Conservation (phyloP, 37 sponge, comb jelly and placozoan species). For the Lycopodina hypogea region DNA sequence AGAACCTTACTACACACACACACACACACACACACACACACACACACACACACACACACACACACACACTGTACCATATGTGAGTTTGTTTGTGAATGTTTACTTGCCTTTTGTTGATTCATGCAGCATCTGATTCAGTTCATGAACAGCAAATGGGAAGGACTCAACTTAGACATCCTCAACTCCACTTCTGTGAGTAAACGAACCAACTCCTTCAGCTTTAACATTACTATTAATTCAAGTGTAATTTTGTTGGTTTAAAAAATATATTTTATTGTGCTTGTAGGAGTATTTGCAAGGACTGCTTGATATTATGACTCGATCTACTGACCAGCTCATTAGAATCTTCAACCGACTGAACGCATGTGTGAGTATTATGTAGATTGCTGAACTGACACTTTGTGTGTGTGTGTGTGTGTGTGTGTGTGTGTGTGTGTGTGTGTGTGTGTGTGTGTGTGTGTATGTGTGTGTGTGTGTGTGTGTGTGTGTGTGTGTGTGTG, state of each 20-base stretch:
- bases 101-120: background rate
- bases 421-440: too few relatives aligned
- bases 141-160: conserved; percentile 37
- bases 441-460: too few relatives aligned
- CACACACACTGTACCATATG: background rate
- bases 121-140: conserved; percentile 53
- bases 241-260: background rate
- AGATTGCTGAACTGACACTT: too few relatives aligned
- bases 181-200: conserved; percentile 50
- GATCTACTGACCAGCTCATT: conserved; percentile 58
- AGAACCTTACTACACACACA: too few relatives aligned
- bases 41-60: background rate
- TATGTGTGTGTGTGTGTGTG: too few relatives aligned
- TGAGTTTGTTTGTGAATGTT: background rate
- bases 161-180: conserved; percentile 46
- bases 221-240: too few relatives aligned
- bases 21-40: conserved; percentile 6
- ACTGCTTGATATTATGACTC: conserved; percentile 53
- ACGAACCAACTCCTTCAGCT: too few relatives aligned
- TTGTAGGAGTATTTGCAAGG: conserved; percentile 62
- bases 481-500: too few relatives aligned
- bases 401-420: background rate
- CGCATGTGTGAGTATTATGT: conserved; percentile 55
- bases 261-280: background rate
- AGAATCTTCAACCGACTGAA: conserved; percentile 39